These are phyloP conservation scores for Ctena decussata DNA, from an alignment of 2,888 invertebrate species.

Conservation along the genomic window DNA sequence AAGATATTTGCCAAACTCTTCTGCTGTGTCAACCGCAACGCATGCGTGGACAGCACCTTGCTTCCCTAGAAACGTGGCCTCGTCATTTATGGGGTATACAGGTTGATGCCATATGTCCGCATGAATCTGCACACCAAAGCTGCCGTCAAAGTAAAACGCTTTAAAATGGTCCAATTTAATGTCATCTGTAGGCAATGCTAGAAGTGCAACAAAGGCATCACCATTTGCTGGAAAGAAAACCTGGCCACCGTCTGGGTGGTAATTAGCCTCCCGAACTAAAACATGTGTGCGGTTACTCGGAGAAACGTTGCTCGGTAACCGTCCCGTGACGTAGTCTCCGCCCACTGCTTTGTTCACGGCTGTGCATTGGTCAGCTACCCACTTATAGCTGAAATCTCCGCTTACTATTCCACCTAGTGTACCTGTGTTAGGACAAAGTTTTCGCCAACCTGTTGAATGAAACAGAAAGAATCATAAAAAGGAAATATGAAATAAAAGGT, in stretches of 20 bases:
- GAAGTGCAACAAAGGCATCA: slow-evolving; percentile 59
- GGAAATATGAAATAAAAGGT: too few species aligned
- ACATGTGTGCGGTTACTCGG: slow-evolving; percentile 65
- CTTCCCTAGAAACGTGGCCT: slow-evolving; percentile 65
- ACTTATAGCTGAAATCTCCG: slow-evolving; percentile 65
- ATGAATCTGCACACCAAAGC: slow-evolving; percentile 73
- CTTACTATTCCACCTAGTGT: slow-evolving; percentile 56
- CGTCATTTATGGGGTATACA: slow-evolving; percentile 65
- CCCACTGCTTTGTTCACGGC: slow-evolving; percentile 67
- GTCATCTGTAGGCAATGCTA: slow-evolving; percentile 69
- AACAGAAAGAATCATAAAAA: too few species aligned
- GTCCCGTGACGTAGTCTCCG: slow-evolving; percentile 63
- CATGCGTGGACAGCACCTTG: slow-evolving; percentile 72
- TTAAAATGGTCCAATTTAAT: slow-evolving; percentile 64
- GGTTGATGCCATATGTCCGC: slow-evolving; percentile 73
- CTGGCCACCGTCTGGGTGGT: slow-evolving; percentile 74
- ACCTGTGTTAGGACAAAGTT: slow-evolving; percentile 65
- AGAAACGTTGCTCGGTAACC: slow-evolving; percentile 57
- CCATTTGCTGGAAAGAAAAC: slow-evolving; percentile 68
- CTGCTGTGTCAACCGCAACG: slow-evolving; percentile 66
- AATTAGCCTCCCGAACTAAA: slow-evolving; percentile 69
- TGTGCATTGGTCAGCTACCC: slow-evolving; percentile 64
- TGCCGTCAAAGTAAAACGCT: slow-evolving; percentile 75
- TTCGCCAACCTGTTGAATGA: slow-evolving; percentile 53
- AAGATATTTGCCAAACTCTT: slow-evolving; percentile 69